Evolutionary conservation across 2,113 vertebrate species (phyloP).

Genomic region (Paramormyrops kingsleyae): DNA sequence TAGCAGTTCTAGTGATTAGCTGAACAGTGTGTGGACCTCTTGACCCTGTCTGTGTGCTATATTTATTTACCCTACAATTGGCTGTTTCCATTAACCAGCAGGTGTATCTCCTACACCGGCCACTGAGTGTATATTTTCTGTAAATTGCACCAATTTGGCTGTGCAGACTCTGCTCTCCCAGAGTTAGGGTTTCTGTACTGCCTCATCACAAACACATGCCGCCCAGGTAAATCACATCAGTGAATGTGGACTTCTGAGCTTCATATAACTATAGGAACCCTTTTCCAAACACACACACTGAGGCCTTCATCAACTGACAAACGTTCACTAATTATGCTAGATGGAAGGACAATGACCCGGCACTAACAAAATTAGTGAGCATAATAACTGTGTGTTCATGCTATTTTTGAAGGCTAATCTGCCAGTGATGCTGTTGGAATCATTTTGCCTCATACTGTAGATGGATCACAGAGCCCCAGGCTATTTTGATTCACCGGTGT

Average conservation of each 20-base stretch:
- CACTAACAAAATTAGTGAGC: background rate
- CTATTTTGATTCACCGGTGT: background rate
- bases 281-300: background rate
- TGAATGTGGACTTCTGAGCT: background rate
- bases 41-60: background rate
- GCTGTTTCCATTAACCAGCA: background rate
- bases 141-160: background rate
- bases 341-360: background rate
- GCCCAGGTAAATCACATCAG: background rate
- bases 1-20: background rate
- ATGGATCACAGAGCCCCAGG: background rate
- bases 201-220: background rate
- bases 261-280: background rate
- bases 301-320: background rate
- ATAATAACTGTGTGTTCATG: background rate
- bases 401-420: background rate
- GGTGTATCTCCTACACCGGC: background rate
- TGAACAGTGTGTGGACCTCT: background rate
- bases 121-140: background rate
- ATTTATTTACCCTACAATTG: background rate
- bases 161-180: background rate
- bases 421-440: background rate
- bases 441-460: background rate
- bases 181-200: background rate
- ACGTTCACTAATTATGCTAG: background rate